Base-by-base conservation (phyloP, 2,888 invertebrate species). In the Andrena haemorrhoa region DNA sequence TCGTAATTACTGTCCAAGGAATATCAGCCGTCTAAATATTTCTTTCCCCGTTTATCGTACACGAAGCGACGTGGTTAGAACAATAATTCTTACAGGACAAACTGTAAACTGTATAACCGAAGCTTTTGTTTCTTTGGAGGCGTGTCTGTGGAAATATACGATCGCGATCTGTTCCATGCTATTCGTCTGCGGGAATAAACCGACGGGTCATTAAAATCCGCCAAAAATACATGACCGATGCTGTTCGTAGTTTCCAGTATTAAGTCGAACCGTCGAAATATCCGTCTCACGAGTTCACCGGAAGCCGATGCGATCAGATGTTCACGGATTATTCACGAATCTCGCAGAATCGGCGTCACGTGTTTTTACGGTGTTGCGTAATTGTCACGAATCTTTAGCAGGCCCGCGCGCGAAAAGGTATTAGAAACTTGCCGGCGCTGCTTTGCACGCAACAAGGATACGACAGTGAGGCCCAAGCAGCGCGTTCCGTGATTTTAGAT, bases 151-250 rank as follows among this genome's bases (percentile, higher is more conserved):
- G 84, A 73, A 75, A 73, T 41, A 65, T 58, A 66, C 77, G 74
- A 35, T 68, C 26, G 65, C 83, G 69, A 81, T 78, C 75, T 79
- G 81, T 82, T 73, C 58, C 75, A 56, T 61, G 76, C 76, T 68
- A 79, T 83, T 84, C 84, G 84, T 51, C 82, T 66, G 82, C 33
- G 26, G 61, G 71, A 33, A 75, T 79, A 86, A 86, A 86, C 79
- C 41, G 68, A 76, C 82, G 47, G 61, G 76, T 74, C 73, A 84
- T 86, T 86, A 86, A 86, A 86, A 82, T 86, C 82, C 70, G 75
- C 86, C 86, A 63, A 73, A 82, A 86, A 86, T 86, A 86, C 85
- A 68, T 76, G 79, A 70, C 58, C 26, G 69, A 74, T 63, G 69
- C 65, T 79, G 69, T 70, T 60, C 77, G 75, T 73, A 64, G 69